phyloP scores from a whole-genome alignment of 2,113 vertebrate species.

The Pelusios castaneus region DNA sequence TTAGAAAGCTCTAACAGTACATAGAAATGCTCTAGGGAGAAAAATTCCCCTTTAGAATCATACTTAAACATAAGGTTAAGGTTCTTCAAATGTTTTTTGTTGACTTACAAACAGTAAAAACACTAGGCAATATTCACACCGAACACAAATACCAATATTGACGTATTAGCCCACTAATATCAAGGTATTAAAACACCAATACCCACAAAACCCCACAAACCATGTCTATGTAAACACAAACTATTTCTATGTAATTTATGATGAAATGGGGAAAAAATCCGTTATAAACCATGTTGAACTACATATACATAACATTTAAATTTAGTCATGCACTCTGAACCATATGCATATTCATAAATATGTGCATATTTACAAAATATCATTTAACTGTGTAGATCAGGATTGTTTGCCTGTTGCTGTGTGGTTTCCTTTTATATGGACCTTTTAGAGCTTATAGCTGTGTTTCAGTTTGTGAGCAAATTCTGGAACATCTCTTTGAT shows the following conservation, averaged over 20 bases:
- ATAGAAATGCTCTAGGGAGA: not conserved
- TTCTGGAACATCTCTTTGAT: not conserved
- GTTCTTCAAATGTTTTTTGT: not conserved
- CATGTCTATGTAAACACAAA: not conserved
- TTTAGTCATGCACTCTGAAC: not conserved
- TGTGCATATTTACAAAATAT: not conserved
- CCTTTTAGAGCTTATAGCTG: not conserved
- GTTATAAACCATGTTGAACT: not conserved
- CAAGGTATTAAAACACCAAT: not conserved
- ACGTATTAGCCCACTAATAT: not conserved
- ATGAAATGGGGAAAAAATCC: not conserved
- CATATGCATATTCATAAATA: not conserved
- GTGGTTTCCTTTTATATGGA: not conserved
- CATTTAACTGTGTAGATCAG: not conserved
- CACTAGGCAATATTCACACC: not conserved
- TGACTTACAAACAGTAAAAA: not conserved
- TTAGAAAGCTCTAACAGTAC: not conserved
- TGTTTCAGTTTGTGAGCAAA: not conserved
- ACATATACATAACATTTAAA: not conserved
- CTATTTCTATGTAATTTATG: not conserved
- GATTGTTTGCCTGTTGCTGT: not conserved
- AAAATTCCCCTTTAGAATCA: not conserved
- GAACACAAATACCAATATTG: not conserved
- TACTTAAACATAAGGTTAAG: not conserved
- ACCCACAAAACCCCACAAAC: no score